These are phyloP conservation scores for Phocides pigmalion DNA, from an alignment of 1,140 invertebrate species.

Conservation along the genomic window DNA sequence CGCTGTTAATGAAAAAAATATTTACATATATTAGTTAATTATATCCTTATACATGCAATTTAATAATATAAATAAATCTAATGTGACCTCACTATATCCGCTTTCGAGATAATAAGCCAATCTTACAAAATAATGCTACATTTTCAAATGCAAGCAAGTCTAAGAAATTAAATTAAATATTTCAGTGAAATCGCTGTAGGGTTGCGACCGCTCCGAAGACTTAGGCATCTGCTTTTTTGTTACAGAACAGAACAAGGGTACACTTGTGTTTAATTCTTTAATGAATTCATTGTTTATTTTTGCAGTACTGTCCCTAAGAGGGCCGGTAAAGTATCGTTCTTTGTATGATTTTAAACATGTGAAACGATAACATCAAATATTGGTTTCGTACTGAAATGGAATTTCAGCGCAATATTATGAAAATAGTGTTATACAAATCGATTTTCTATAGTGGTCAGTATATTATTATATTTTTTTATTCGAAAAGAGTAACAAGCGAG, in stretches of 20 bases:
- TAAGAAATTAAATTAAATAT: background rate
- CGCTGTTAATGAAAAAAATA: too few relatives aligned
- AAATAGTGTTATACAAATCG: too few relatives aligned
- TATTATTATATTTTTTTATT: too few relatives aligned
- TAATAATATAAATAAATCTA: too few relatives aligned
- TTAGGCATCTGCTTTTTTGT: constrained; percentile 12
- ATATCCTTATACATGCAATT: too few relatives aligned
- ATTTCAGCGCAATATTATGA: too few relatives aligned
- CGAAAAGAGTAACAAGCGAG: too few relatives aligned
- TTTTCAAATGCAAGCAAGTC: background rate
- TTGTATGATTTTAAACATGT: background rate
- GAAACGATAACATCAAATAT: background rate
- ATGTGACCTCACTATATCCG: too few relatives aligned
- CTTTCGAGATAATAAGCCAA: too few relatives aligned
- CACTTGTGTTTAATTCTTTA: constrained; percentile 11
- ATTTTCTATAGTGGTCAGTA: too few relatives aligned
- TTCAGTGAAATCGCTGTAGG: constrained; percentile 12
- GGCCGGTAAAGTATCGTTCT: background rate
- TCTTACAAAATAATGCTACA: background rate
- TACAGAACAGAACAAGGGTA: constrained; percentile 4
- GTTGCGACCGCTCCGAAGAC: background rate
- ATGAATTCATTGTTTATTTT: constrained; percentile 13
- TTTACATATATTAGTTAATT: too few relatives aligned
- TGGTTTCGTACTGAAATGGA: too few relatives aligned
- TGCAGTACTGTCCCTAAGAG: background rate